Evolutionary conservation across 2,888 invertebrate species (phyloP), one percentile per base, ranked within the genome.

Genomic region (Luffia ferchaultella): DNA sequence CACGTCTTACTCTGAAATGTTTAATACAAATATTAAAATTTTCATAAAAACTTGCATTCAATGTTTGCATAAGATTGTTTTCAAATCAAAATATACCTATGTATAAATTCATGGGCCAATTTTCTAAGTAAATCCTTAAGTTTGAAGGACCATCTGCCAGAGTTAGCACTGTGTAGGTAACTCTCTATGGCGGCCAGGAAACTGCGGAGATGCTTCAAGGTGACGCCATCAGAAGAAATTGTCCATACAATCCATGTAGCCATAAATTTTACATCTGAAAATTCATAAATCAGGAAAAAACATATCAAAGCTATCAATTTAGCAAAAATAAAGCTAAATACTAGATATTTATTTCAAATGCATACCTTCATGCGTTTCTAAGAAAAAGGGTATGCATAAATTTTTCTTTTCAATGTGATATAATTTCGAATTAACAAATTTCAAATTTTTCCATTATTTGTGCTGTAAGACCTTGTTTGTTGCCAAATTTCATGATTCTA

Each of bases 101-200:
- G 73, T 1, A 89, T 74, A 62, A 95, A 90, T 60, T 87, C 85
- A 53, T 80, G 80, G 0, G 91, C 85, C n/a, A 94, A 75, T 63
- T 89, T 90, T 48, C 86, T 84, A 2, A 95, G 75, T 3, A 93
- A 73, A 51, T 91, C 89, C 51, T 88, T 85, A 1, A 93, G 78
- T 56, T 87, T 88, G 54, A 71, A 71, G 0, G 90, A 87, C 95
- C 96, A 97, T 45, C 88, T 85, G 19, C 96, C 97, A 41, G 85
- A 73, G 70, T 97, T 97, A 0, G 96, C 96, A 49, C 95, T 94
- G 76, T 97, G 93, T 60, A 92, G 89, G 73, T 95, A 97, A 2
- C 94, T 92, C 68, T 95, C 93, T 2, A 96, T 79, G 0, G 93
- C 90, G 57, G 89, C 90, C 64, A 97, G 88, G 64, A 97, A 90